A percentile compares a stretch with the other conserved stretches of the same genome.
phyloP scores from a whole-genome alignment of 2,797 vertebrate species.

The Halcyon chelicuti region DNA sequence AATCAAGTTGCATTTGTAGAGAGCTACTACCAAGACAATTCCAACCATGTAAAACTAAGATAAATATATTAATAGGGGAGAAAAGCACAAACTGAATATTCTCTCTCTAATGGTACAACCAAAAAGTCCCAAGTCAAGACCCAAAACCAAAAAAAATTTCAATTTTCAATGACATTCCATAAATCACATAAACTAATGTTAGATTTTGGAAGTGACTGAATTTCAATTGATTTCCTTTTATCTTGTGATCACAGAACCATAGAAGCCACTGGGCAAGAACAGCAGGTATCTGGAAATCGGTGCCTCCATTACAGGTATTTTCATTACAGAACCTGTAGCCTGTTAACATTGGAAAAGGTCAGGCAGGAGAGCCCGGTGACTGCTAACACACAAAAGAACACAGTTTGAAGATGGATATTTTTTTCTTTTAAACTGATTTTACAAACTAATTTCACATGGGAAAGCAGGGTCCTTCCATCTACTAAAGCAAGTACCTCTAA shows the following conservation, averaged over 20 bases:
- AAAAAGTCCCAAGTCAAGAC: background rate
- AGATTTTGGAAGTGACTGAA: background rate
- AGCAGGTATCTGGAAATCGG: background rate
- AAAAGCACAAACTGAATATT: background rate
- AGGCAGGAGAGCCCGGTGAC: background rate
- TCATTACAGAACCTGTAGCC: background rate
- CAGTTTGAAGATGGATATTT: background rate
- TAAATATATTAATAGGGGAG: background rate
- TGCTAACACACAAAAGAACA: background rate
- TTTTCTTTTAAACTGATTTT: background rate
- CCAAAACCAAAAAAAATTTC: background rate
- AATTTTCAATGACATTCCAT: background rate
- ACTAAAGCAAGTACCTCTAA: background rate
- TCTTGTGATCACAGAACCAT: background rate
- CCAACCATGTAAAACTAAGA: background rate
- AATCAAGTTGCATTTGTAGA: background rate
- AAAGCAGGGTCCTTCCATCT: background rate
- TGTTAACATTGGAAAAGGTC: background rate
- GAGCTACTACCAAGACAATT: background rate
- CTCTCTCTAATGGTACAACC: background rate
- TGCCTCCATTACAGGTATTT: background rate
- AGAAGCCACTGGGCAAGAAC: background rate
- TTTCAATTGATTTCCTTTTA: background rate
- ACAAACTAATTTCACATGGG: background rate
- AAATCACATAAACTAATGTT: background rate